Conservation (phyloP, 92 coral and sea anemone species). For the Zoanthus sansibaricus region DNA sequence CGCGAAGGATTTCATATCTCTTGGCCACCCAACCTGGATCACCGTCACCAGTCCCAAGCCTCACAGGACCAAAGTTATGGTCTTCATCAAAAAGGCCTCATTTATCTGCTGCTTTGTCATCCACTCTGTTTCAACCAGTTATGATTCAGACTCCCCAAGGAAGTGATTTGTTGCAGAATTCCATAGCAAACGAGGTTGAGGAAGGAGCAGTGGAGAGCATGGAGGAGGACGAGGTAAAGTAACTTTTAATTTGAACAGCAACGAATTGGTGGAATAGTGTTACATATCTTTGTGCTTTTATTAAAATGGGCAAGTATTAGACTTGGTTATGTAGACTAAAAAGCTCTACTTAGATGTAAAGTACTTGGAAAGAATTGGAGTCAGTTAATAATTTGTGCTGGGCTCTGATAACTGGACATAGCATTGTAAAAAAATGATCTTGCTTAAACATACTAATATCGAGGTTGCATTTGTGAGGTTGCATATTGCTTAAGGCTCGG, state of each 20-base stretch:
- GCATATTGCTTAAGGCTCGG: no score
- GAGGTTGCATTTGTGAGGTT: no score
- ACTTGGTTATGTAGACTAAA: no score
- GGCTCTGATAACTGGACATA: no score
- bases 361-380: no score
- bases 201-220: conserved; percentile 28
- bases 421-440: no score
- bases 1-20: conserved; percentile 87
- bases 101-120: conserved; percentile 40
- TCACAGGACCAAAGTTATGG: conserved; percentile 55
- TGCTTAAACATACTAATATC: no score
- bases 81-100: conserved; percentile 41
- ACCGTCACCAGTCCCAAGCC: conserved; percentile 1
- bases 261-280: neutral
- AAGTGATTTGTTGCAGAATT: conserved; percentile 2
- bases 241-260: neutral
- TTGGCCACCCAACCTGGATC: conserved; percentile 84
- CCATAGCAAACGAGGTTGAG: conserved; percentile 9
- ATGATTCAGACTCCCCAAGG: conserved; percentile 34
- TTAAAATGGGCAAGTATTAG: neutral
- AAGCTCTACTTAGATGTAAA: no score
- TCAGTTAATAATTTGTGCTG: no score
- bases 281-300: neutral
- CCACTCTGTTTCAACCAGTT: conserved; percentile 41
- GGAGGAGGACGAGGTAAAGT: conserved; percentile 36